Percentiles rank a stretch among this genome's conserved stretches.
phyloP scores from a whole-genome alignment of 2,888 invertebrate genomes.

The Spodoptera littoralis region DNA sequence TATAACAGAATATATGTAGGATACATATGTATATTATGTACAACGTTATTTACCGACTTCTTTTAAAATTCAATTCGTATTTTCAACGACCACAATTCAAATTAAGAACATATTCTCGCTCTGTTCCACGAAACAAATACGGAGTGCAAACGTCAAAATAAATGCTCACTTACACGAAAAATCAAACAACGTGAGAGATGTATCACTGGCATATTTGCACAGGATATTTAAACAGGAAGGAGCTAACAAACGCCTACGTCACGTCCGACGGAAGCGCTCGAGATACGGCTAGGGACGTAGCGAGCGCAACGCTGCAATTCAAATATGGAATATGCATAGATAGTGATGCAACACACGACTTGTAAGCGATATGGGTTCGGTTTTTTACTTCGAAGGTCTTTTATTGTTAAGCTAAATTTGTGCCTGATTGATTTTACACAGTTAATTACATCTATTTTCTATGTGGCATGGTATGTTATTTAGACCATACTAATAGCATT shows the following conservation, averaged over 20 bases:
- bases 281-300: constrained; percentile 21
- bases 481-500: too few relatives aligned
- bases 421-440: too few relatives aligned
- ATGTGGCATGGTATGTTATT: too few relatives aligned
- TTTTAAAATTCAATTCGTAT: too few relatives aligned
- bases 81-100: too few relatives aligned
- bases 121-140: constrained; percentile 12
- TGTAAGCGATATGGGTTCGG: background rate
- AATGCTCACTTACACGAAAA: constrained; percentile 16
- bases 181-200: constrained; percentile 27
- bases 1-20: too few relatives aligned
- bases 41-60: too few relatives aligned
- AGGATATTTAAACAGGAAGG: constrained; percentile 63
- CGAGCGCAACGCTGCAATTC: constrained; percentile 21
- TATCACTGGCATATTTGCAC: constrained; percentile 53
- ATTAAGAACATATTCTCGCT: too few relatives aligned
- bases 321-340: constrained; percentile 20
- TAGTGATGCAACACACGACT: constrained; percentile 16
- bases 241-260: constrained; percentile 58
- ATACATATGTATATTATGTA: too few relatives aligned
- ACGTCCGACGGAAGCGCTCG: constrained; percentile 54
- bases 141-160: constrained; percentile 15
- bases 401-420: too few relatives aligned
- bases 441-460: too few relatives aligned
- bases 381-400: too few relatives aligned